A percentile compares a stretch with the other conserved stretches of the same genome.
These are phyloP conservation scores for Platichthys flesus DNA, from an alignment of 2,113 vertebrate genomes.

Conservation along the genomic window DNA sequence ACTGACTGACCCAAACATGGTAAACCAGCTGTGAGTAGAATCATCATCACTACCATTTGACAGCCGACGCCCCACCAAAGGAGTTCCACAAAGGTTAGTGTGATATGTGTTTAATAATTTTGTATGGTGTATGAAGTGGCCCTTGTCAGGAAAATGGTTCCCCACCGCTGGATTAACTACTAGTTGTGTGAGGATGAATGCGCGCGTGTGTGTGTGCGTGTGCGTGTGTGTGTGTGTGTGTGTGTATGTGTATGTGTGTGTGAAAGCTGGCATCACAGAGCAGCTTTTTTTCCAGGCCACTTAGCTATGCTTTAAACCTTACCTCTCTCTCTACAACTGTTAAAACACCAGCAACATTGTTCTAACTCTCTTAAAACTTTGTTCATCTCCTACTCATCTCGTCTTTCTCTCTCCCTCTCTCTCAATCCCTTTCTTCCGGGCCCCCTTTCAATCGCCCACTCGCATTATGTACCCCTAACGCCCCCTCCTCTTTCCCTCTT, in stretches of 20 bases:
- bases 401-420: constrained; percentile 25
- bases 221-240: not conserved
- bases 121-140: not conserved
- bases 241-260: constrained; percentile 13
- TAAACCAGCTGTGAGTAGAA: not conserved
- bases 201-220: not conserved
- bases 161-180: not conserved
- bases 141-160: not conserved
- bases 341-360: constrained; percentile 56
- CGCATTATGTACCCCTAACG: constrained; percentile 47
- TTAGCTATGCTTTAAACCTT: constrained; percentile 53
- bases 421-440: constrained; percentile 51
- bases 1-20: not conserved
- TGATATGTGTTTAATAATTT: not conserved
- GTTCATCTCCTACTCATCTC: constrained; percentile 4
- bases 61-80: not conserved
- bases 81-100: not conserved
- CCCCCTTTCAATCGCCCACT: constrained; percentile 55
- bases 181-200: not conserved
- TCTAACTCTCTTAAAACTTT: constrained; percentile 44
- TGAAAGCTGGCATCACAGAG: constrained; percentile 44
- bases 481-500: constrained; percentile 48
- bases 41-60: not conserved
- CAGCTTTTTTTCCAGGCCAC: constrained; percentile 62
- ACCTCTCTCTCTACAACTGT: constrained; percentile 37